Base-by-base conservation (phyloP, 2,113 vertebrate genomes). In the Natator depressus region DNA sequence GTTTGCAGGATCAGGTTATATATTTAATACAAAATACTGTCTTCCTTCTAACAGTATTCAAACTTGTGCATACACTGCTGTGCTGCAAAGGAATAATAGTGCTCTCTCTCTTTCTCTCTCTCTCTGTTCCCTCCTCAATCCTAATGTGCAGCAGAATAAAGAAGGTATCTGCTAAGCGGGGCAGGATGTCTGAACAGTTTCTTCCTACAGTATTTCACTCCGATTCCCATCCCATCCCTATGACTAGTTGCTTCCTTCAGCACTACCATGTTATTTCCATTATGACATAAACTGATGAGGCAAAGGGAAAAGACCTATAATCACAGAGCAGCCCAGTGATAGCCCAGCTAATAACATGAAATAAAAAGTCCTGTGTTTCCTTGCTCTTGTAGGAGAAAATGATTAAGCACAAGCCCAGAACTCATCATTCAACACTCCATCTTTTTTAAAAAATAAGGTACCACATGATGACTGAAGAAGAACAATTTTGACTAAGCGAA, bases 321-420 rank as follows among this genome's bases (percentile, higher is more conserved):
- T 96, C 93, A 96, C 1, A 69, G 91, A 93, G 89, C 50, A 93
- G 94, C 89, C 84, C 96, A 93, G 93, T n/a, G 54, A 97, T 96
- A 97, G 96, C 92, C 83, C 90, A 92, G 93, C 93, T 95, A 97
- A 97, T 95, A 97, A 96, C 91, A 89, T 51, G 89, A 97, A 98
- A 97, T 94, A 96, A 97, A 97, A 96, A 51, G 81, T 94, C 96
- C 81, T 97, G 93, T 93, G 62, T 96, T 98, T 97, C 92, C 79
- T 95, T 94, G 89, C 55, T 96, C 91, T 95, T 91, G 62, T 25
- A 92, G 92, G 95, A 93, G 84, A 94, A 97, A 97, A 92, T 93
- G 96, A 96, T 96, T 94, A 94, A 94, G 91, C 94, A 95, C 87
- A 93, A 96, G 91, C 51, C 84, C 90, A 85, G 81, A 75, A 85